phyloP scores from a whole-genome alignment of 2,797 vertebrate genomes.

The Diglossa cyanea region DNA sequence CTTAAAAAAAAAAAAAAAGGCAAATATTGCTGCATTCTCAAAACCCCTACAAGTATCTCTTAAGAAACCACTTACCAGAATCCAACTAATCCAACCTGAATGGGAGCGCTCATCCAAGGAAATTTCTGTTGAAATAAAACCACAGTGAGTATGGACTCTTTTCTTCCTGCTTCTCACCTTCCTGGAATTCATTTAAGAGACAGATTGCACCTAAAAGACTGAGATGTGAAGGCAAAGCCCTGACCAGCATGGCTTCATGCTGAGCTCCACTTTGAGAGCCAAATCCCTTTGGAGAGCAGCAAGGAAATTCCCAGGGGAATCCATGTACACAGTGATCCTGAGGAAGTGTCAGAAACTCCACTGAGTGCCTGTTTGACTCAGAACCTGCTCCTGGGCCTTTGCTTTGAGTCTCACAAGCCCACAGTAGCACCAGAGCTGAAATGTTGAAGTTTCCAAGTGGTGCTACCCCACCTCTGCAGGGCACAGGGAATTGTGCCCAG shows the following conservation, averaged over 20 bases:
- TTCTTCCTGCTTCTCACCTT: background rate
- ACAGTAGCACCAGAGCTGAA: background rate
- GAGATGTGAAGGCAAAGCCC: background rate
- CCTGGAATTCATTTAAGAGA: background rate
- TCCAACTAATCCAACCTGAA: slow-evolving; percentile 96
- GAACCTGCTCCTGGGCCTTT: background rate
- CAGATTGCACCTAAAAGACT: background rate
- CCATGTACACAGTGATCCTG: fast-evolving
- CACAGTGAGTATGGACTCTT: background rate
- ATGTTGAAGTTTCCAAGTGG: background rate
- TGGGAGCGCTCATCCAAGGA: slow-evolving; percentile 97
- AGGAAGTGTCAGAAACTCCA: background rate
- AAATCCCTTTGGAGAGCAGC: background rate
- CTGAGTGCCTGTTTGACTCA: background rate
- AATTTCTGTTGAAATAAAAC: slow-evolving; percentile 80
- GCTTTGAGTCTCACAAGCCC: background rate
- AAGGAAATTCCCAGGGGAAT: background rate
- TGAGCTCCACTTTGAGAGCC: background rate
- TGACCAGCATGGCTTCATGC: background rate
- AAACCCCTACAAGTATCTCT: background rate
- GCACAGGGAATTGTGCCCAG: background rate
- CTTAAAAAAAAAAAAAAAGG: background rate
- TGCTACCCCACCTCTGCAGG: background rate
- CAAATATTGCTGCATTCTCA: background rate
- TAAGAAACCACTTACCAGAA: slow-evolving; percentile 88